Base-by-base conservation (phyloP, 2,113 vertebrate species). In the Ctenomys sociabilis region DNA sequence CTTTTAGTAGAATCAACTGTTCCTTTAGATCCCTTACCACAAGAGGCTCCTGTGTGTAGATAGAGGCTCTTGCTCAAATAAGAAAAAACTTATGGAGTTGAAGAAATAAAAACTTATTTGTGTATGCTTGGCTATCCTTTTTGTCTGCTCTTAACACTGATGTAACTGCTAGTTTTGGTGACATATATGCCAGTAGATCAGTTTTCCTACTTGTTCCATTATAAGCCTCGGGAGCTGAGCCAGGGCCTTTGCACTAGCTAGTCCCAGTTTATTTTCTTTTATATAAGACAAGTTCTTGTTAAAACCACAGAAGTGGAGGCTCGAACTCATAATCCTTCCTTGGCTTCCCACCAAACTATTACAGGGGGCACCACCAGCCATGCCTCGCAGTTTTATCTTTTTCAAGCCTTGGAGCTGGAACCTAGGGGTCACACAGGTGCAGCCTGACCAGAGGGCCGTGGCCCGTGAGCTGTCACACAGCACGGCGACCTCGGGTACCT, bases 401-500 rank as follows among this genome's bases (percentile, higher is more conserved):
- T 17, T 43, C 61, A 45, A 88, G 72, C 13, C 24, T 54, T 63
- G 40, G 1, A 66, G n/a, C 32, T 66, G 54, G 22, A n/a, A 61
- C 26, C 85, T 40, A 61, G 66, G 64, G 24, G 63, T 3, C 54
- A 81, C 2, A 5, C 9, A 52, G 3, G 35, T 4, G 66, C 30
- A 63, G 43, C 17, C 1, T 14, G 85, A 66, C 5, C 22, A 24
- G 1, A 22, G 57, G 54, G 66, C 35, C 43, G 2, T 1, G 21
- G n/a, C 77, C 81, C 7, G 17, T 7, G 61, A 57, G 24, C 17
- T 8, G n/a, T 64, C 52, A 6, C 6, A 8, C 66, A 87, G 19
- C 43, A 68, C 63, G 61, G 54, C 1, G 21, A 88, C 22, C 32
- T 61, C 7, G 21, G 4, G 72, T 98, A 99, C 99, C 99, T 99